Conservation (phyloP, 2,113 vertebrate species). For the Melierax canorus region DNA sequence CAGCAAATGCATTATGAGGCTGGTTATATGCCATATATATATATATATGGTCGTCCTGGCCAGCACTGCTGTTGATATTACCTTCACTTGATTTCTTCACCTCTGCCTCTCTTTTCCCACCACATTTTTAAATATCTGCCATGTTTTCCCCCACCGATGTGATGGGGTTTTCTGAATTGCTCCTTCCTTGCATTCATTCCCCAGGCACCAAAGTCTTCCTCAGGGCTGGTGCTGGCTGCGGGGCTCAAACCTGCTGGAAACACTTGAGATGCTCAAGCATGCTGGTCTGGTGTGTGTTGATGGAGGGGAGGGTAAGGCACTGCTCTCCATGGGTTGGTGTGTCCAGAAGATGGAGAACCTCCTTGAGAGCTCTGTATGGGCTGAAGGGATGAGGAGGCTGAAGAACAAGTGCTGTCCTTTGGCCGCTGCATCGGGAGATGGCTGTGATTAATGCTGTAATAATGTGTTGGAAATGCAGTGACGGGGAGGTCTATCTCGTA, state of each 20-base stretch:
- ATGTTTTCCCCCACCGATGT: accelerated
- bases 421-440: accelerated
- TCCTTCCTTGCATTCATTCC: neutral
- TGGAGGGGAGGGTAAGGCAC: neutral
- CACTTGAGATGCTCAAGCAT: neutral
- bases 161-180: accelerated
- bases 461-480: neutral
- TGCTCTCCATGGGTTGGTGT: neutral
- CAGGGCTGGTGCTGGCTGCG: neutral
- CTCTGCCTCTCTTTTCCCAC: neutral
- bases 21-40: neutral
- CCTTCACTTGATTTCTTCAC: neutral
- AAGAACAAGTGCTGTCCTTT: neutral
- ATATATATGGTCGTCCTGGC: neutral
- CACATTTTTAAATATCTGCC: neutral
- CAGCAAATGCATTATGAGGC: neutral
- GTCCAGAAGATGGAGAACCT: neutral
- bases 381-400: neutral
- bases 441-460: neutral
- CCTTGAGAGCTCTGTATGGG: neutral
- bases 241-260: neutral
- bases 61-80: neutral
- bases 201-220: neutral
- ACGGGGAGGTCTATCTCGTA: neutral
- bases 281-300: neutral